These are phyloP conservation scores for Charaxes varanes DNA, from an alignment of 1,140 invertebrate genomes.

Conservation along the genomic window DNA sequence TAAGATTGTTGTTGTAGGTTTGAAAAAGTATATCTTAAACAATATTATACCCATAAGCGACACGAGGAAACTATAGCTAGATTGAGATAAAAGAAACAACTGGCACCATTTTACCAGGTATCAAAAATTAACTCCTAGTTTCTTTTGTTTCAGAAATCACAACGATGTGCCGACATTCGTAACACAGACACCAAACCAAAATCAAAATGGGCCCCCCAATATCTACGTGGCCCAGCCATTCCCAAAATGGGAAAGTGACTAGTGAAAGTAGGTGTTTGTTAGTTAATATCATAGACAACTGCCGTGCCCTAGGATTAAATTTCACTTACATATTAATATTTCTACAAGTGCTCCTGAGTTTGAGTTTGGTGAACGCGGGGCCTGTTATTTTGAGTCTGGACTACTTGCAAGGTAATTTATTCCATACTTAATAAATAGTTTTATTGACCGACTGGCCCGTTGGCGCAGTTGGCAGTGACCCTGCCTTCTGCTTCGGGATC, in stretches of 20 bases:
- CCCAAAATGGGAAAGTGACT: background rate
- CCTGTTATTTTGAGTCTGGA: conserved; percentile 55
- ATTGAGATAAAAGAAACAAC: too few species aligned
- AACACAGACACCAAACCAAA: conserved; percentile 2
- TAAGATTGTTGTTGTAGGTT: too few species aligned
- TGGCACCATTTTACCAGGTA: too few species aligned
- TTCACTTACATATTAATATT: conserved; percentile 8
- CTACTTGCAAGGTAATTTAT: conserved; percentile 60
- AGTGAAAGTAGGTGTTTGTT: conserved; percentile 3
- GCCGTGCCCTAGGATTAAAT: conserved; percentile 2
- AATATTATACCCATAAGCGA: too few species aligned
- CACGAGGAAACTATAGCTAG: too few species aligned
- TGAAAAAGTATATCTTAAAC: too few species aligned
- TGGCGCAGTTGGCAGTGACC: too few species aligned
- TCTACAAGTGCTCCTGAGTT: conserved; percentile 19
- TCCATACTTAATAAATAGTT: too few species aligned
- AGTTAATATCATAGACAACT: conserved; percentile 11
- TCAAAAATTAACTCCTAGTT: too few species aligned
- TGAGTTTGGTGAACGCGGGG: conserved; percentile 41
- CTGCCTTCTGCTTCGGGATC: too few species aligned
- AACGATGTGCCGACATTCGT: conserved; percentile 7
- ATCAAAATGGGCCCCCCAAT: conserved; percentile 13
- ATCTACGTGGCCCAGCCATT: conserved; percentile 3
- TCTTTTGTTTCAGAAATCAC: conserved; percentile 11
- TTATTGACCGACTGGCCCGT: too few species aligned